Percentiles rank a stretch among this genome's conserved stretches.
phyloP scores from a whole-genome alignment of 2,797 vertebrate species.

The Platyrinchus mystaceus region DNA sequence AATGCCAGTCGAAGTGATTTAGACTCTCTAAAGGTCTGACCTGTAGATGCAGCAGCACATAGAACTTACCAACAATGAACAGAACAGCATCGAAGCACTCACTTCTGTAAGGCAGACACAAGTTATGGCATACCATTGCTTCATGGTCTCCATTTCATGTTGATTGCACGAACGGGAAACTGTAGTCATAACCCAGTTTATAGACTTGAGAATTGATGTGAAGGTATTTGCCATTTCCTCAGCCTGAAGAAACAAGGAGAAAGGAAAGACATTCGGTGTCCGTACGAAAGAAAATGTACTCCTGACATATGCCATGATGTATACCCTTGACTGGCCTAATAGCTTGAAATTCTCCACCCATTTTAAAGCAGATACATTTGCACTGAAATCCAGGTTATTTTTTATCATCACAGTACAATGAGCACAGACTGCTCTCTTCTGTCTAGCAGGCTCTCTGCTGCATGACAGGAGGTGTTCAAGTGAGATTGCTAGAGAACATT shows the following conservation, averaged over 20 bases:
- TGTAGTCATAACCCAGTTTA: conserved; percentile 80
- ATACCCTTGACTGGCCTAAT: not conserved
- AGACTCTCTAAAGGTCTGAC: not conserved
- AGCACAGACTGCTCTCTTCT: conserved; percentile 22
- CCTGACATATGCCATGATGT: not conserved
- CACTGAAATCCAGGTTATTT: conserved; percentile 16
- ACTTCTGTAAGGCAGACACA: conserved; percentile 75
- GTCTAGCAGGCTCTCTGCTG: conserved; percentile 7
- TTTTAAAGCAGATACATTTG: not conserved
- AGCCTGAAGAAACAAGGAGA: conserved; percentile 72
- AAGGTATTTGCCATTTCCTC: conserved; percentile 84
- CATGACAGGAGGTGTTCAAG: not conserved
- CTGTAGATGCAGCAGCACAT: not conserved
- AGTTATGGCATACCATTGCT: conserved; percentile 76
- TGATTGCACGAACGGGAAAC: conserved; percentile 79
- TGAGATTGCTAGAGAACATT: conserved; percentile 9
- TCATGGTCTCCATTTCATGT: conserved; percentile 76
- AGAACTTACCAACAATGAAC: conserved; percentile 73
- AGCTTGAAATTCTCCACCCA: not conserved
- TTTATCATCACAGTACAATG: conserved; percentile 8
- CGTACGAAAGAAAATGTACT: not conserved
- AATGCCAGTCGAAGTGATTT: not conserved
- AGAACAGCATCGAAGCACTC: conserved; percentile 77
- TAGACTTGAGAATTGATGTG: conserved; percentile 80
- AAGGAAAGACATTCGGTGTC: not conserved